phyloP scores from a whole-genome alignment of 2,888 invertebrate species.

The Caenorhabditis sp. region DNA sequence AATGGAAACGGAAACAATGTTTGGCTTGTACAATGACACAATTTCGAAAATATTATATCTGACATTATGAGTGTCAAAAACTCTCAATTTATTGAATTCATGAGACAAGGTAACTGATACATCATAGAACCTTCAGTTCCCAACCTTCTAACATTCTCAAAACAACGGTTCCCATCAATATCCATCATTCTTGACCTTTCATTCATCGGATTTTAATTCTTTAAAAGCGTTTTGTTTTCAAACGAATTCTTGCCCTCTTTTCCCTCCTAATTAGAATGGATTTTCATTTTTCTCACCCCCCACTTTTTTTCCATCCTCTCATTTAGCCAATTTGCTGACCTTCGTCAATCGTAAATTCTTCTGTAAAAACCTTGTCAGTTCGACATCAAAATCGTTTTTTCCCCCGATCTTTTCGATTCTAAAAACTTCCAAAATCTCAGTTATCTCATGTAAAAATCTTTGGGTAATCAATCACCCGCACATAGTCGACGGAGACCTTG shows the following conservation, averaged over 20 bases:
- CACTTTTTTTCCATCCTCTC: slow-evolving; percentile 19
- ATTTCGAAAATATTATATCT: too few relatives aligned
- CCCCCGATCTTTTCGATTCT: neutral
- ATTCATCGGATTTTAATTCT: slow-evolving; percentile 17
- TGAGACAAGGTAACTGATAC: too few relatives aligned
- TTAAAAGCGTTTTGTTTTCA: slow-evolving; percentile 39
- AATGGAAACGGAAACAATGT: too few relatives aligned
- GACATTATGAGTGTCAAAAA: too few relatives aligned
- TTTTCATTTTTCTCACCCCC: slow-evolving; percentile 41
- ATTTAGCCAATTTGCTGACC: slow-evolving; percentile 29
- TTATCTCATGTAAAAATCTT: slow-evolving; percentile 49
- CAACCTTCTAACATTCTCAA: neutral
- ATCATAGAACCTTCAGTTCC: neutral
- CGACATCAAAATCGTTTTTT: slow-evolving; percentile 44
- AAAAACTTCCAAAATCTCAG: slow-evolving; percentile 25
- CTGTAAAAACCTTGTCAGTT: slow-evolving; percentile 32
- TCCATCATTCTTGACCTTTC: slow-evolving; percentile 21
- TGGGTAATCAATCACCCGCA: slow-evolving; percentile 54
- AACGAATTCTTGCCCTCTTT: slow-evolving; percentile 31
- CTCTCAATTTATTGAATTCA: too few relatives aligned
- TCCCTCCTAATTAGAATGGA: slow-evolving; percentile 43
- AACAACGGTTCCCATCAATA: neutral
- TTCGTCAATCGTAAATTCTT: slow-evolving; percentile 16
- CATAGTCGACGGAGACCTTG: slow-evolving; percentile 43
- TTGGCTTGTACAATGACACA: too few relatives aligned